Conservation (phyloP, 2,113 vertebrate species). For the Malurus cyaneus region DNA sequence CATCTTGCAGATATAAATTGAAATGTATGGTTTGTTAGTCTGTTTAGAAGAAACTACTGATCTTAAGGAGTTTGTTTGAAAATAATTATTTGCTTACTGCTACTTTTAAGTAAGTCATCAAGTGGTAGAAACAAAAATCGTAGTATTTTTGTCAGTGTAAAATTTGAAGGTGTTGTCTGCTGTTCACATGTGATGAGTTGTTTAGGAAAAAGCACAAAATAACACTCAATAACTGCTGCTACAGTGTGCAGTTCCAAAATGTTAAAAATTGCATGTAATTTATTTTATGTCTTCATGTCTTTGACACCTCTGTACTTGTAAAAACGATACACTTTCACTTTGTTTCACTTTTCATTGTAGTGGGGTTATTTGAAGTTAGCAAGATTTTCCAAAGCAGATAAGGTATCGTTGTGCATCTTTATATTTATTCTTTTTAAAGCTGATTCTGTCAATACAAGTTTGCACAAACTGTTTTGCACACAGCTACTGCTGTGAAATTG, state of each 20-base stretch:
- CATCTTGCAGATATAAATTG: not conserved
- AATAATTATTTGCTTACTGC: not conserved
- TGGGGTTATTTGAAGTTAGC: not conserved
- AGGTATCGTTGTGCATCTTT: fast-evolving
- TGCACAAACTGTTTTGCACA: not conserved
- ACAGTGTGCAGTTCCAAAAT: not conserved
- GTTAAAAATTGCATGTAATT: not conserved
- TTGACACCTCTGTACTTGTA: not conserved
- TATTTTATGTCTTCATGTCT: not conserved
- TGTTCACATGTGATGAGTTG: not conserved
- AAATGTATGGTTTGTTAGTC: not conserved
- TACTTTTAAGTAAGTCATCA: not conserved
- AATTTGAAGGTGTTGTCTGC: not conserved
- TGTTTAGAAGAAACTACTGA: not conserved
- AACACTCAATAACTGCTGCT: not conserved
- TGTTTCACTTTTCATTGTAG: not conserved
- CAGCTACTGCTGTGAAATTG: not conserved
- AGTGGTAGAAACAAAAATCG: not conserved
- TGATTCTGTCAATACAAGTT: not conserved
- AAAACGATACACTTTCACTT: not conserved
- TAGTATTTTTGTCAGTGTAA: not conserved
- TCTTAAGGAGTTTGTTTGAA: not conserved
- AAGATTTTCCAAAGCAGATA: not conserved
- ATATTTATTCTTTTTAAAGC: not conserved
- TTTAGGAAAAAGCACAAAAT: not conserved